Percentiles rank a stretch among this genome's conserved stretches.
Conservation (phyloP, 1,140 invertebrate species). For the Spodoptera litura region DNA sequence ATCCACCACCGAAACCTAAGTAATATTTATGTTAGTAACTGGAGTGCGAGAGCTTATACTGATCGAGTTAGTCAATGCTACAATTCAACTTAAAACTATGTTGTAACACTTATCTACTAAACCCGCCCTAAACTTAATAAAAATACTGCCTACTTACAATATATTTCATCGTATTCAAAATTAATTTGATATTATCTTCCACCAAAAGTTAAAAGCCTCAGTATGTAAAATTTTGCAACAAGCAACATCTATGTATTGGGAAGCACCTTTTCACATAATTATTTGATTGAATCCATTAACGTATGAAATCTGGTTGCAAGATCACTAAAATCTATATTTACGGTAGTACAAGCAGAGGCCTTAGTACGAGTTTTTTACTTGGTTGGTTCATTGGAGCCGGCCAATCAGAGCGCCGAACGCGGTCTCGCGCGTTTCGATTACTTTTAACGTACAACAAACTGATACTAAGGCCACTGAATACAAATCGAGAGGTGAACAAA, state of each 20-base stretch:
- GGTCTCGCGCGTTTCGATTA: too few species aligned
- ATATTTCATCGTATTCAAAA: conserved; percentile 35
- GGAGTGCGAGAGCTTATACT: conserved; percentile 55
- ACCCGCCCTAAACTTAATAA: conserved; percentile 51
- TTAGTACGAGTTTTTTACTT: too few species aligned
- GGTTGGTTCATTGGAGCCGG: too few species aligned
- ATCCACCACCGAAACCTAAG: conserved; percentile 79
- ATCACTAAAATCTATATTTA: too few species aligned
- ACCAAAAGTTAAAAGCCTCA: conserved; percentile 52
- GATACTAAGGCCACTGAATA: too few species aligned
- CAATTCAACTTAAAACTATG: conserved; percentile 43
- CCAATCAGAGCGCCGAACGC: too few species aligned
- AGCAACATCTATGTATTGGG: conserved; percentile 46
- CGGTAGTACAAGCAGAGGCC: too few species aligned
- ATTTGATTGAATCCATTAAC: conserved; percentile 9
- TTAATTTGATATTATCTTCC: conserved; percentile 45
- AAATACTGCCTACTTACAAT: conserved; percentile 51
- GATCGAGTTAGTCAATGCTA: conserved; percentile 47
- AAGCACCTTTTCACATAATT: conserved; percentile 56
- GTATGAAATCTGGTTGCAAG: too few species aligned
- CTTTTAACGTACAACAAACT: too few species aligned
- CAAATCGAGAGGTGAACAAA: too few species aligned
- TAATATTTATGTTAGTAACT: conserved; percentile 77
- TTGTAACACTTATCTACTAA: conserved; percentile 57
- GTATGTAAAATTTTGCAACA: conserved; percentile 49